Conservation (phyloP, 2,113 vertebrate genomes). For the Charadrius vociferus region DNA sequence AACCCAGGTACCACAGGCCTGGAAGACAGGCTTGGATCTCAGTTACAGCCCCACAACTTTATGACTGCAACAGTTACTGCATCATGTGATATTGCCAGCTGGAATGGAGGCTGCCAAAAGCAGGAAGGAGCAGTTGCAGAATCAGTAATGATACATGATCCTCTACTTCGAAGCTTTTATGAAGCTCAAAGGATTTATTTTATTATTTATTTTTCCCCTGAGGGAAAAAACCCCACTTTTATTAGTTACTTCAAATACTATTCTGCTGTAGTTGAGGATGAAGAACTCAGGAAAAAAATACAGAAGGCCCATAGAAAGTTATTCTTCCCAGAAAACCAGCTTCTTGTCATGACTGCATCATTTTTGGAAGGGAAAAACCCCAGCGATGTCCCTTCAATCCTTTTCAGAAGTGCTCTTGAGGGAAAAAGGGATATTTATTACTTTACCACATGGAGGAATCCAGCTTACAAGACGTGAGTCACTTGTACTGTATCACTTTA, state of each 20-base stretch:
- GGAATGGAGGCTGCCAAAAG: neutral
- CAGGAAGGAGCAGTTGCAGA: neutral
- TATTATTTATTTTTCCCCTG: neutral
- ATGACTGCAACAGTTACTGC: neutral
- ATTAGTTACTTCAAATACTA: neutral
- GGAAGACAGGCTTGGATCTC: neutral
- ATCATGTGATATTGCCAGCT: neutral
- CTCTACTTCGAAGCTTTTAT: neutral
- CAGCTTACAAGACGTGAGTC: neutral
- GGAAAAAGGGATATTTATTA: neutral
- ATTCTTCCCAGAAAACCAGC: neutral
- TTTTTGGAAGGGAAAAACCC: neutral
- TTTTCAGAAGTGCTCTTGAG: neutral
- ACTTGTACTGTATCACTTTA: neutral
- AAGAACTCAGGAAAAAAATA: neutral
- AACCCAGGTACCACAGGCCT: neutral
- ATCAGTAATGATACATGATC: neutral
- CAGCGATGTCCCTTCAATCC: neutral
- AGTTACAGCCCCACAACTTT: neutral
- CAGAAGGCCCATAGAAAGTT: neutral
- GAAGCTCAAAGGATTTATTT: neutral
- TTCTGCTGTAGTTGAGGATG: neutral
- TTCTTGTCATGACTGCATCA: neutral
- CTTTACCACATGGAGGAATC: neutral
- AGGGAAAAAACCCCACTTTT: accelerated